A percentile compares a stretch with the other conserved stretches of the same genome.
Evolutionary conservation across 1,140 invertebrate species (phyloP).

Genomic region (Chrysoperla carnea): DNA sequence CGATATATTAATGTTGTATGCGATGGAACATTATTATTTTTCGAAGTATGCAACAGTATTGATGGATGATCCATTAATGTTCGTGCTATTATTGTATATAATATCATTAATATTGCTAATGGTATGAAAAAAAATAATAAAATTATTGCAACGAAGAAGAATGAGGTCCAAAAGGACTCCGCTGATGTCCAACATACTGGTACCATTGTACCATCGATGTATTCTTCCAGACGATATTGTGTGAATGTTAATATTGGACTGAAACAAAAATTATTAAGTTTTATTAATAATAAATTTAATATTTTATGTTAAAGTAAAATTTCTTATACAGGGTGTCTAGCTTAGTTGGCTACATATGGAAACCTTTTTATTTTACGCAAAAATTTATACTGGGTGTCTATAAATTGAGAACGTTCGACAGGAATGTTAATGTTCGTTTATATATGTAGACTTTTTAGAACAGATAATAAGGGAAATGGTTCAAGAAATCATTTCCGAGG

Average conservation of each 20-base stretch:
- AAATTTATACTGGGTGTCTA: too few species aligned
- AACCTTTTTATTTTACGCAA: too few species aligned
- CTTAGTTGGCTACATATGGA: too few species aligned
- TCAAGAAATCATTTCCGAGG: too few species aligned
- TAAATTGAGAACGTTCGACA: too few species aligned
- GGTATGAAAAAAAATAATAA: constrained; percentile 71
- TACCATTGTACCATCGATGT: constrained; percentile 47
- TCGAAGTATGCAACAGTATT: constrained; percentile 39
- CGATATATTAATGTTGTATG: constrained; percentile 36
- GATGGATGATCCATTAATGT: constrained; percentile 63
- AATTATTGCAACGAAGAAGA: constrained; percentile 64
- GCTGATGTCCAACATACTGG: constrained; percentile 59
- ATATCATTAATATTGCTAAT: constrained; percentile 53
- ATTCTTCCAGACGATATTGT: constrained; percentile 45
- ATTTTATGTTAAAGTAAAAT: neutral
- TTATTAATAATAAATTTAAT: neutral
- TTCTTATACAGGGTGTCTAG: neutral
- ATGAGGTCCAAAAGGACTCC: constrained; percentile 48
- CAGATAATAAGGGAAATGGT: too few species aligned
- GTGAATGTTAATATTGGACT: constrained; percentile 66
- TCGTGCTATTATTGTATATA: constrained; percentile 69
- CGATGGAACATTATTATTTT: constrained; percentile 22
- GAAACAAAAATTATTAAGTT: constrained; percentile 22
- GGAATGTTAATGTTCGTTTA: too few species aligned
- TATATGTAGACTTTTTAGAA: too few species aligned